phyloP scores from a whole-genome alignment of 2,888 invertebrate species.

The Polyploca ridens region DNA sequence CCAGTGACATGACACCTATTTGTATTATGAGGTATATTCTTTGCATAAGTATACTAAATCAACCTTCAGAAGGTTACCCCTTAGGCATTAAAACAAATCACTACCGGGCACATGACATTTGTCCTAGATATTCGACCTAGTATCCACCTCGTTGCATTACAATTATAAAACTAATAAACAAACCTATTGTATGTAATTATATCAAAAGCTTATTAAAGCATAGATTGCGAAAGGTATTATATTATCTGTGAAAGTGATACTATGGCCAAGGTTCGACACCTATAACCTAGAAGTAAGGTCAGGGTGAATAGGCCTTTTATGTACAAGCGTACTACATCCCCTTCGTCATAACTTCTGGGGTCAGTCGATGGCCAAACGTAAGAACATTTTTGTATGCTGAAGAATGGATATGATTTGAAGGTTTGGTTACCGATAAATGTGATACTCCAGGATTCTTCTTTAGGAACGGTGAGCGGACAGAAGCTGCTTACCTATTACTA shows the following conservation, averaged over 20 bases:
- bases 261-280: background rate
- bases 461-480: too few species aligned
- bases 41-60: background rate
- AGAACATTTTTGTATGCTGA: too few species aligned
- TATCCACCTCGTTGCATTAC: background rate
- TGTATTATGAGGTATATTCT: background rate
- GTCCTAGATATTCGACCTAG: constrained; percentile 1
- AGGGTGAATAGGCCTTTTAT: background rate
- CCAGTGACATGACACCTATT: too few species aligned
- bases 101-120: background rate
- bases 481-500: too few species aligned
- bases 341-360: too few species aligned
- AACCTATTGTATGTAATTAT: background rate
- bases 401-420: too few species aligned
- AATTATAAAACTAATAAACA: constrained; percentile 2
- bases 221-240: background rate
- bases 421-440: too few species aligned
- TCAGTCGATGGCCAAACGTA: too few species aligned
- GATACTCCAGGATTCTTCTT: too few species aligned
- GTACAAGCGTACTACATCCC: too few species aligned
- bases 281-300: background rate
- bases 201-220: background rate
- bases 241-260: background rate
- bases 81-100: background rate
- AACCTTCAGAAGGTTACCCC: background rate